Evolutionary conservation across 2,113 vertebrate genomes (phyloP).

Genomic region (Telmatochromis brachygnathus): DNA sequence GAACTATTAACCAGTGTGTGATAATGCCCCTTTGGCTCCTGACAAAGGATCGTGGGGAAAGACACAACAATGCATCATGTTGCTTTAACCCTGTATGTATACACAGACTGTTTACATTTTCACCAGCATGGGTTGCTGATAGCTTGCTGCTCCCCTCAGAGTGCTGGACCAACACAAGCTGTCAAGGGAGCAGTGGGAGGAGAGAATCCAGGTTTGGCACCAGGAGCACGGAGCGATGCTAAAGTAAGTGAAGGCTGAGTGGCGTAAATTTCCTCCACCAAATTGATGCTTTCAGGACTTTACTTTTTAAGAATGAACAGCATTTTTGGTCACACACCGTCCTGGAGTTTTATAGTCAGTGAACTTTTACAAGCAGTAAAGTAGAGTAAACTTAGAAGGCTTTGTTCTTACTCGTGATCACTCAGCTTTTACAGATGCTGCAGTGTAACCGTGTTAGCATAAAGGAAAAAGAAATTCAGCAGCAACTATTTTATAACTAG

Average conservation of each 20-base stretch:
- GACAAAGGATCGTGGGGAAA: background rate
- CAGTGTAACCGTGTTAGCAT: background rate
- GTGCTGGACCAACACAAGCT: slow-evolving; percentile 96
- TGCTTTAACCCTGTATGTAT: background rate
- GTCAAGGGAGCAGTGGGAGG: slow-evolving; percentile 92
- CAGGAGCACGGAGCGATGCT: slow-evolving; percentile 87
- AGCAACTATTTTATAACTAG: background rate
- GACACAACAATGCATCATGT: background rate
- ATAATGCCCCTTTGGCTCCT: background rate
- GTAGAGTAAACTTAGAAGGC: background rate
- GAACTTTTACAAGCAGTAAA: background rate
- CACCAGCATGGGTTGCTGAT: background rate
- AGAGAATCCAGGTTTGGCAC: slow-evolving; percentile 93
- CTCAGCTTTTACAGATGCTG: background rate
- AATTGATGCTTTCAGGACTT: background rate
- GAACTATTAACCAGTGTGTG: background rate
- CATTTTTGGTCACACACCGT: background rate
- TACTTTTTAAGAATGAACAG: background rate
- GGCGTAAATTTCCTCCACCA: background rate
- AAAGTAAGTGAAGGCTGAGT: slow-evolving; percentile 70
- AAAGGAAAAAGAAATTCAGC: background rate
- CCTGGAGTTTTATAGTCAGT: background rate
- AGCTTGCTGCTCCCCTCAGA: slow-evolving; percentile 57
- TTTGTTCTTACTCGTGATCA: background rate
- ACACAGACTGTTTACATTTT: background rate